Conservation (phyloP, 1,140 invertebrate genomes). For the Popillia japonica region DNA sequence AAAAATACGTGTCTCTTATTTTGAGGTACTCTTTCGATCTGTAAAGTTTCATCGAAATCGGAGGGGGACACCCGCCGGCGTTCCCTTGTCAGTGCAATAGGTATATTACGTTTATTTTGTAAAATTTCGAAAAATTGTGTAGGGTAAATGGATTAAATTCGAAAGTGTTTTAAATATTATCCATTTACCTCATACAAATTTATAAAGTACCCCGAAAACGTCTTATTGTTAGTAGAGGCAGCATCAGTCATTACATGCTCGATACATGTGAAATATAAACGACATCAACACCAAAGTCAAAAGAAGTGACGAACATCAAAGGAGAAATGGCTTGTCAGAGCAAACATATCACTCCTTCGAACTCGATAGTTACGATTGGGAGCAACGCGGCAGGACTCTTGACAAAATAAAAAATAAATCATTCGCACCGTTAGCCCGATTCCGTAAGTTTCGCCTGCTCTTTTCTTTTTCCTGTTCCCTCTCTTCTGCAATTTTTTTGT, state of each 20-base stretch:
- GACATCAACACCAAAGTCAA: conserved; percentile 11
- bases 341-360: conserved; percentile 18
- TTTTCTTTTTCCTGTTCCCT: not conserved
- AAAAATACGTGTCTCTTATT: too few relatives aligned
- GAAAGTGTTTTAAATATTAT: not conserved
- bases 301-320: conserved; percentile 33
- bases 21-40: too few relatives aligned
- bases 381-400: conserved; percentile 9
- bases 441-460: conserved; percentile 13
- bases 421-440: conserved; percentile 24
- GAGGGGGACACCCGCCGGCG: too few relatives aligned
- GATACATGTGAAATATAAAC: conserved; percentile 2
- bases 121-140: too few relatives aligned
- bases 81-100: too few relatives aligned
- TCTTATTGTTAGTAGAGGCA: not conserved
- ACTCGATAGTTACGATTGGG: conserved; percentile 20
- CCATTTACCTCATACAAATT: not conserved
- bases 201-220: not conserved
- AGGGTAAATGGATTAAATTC: not conserved
- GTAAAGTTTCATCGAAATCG: too few relatives aligned
- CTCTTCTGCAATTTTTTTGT: not conserved
- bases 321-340: conserved; percentile 26
- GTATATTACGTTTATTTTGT: too few relatives aligned
- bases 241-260: not conserved
- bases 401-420: conserved; percentile 30